Evolutionary conservation across 2,888 invertebrate genomes (phyloP).

Genomic region (Luperina nickerlii): DNA sequence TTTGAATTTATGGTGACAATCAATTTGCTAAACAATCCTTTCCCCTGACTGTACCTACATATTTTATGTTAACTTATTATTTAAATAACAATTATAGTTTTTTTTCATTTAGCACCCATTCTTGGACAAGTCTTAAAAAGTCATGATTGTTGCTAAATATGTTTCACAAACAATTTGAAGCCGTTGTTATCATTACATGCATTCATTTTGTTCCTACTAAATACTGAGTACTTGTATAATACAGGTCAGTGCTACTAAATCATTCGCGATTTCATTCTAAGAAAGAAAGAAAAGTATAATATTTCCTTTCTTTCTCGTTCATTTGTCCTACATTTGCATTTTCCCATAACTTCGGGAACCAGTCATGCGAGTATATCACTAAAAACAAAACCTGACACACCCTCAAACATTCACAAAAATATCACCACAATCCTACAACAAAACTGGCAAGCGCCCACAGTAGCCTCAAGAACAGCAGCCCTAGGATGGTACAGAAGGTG

Average conservation of each 20-base stretch:
- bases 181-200: background rate
- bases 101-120: constrained; percentile 6
- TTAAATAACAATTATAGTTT: constrained; percentile 1
- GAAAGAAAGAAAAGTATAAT: background rate
- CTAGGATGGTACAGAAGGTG: constrained; percentile 66
- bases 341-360: background rate
- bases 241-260: background rate
- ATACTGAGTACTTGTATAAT: no score
- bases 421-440: constrained; percentile 58
- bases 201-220: background rate
- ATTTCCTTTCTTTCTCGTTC: background rate
- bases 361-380: background rate
- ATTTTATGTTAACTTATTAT: background rate
- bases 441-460: constrained; percentile 68
- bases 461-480: constrained; percentile 69
- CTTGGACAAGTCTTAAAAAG: constrained; percentile 21
- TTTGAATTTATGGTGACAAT: background rate
- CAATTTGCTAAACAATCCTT: background rate
- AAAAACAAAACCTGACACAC: background rate
- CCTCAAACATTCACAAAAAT: background rate
- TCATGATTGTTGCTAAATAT: background rate
- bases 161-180: background rate
- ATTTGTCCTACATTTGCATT: background rate
- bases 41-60: background rate
- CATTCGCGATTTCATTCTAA: background rate